Evolutionary conservation across 92 coral and sea anemone species (phyloP), one percentile per base, ranked within the genome.

Genomic region (Pocillopora meandrina): DNA sequence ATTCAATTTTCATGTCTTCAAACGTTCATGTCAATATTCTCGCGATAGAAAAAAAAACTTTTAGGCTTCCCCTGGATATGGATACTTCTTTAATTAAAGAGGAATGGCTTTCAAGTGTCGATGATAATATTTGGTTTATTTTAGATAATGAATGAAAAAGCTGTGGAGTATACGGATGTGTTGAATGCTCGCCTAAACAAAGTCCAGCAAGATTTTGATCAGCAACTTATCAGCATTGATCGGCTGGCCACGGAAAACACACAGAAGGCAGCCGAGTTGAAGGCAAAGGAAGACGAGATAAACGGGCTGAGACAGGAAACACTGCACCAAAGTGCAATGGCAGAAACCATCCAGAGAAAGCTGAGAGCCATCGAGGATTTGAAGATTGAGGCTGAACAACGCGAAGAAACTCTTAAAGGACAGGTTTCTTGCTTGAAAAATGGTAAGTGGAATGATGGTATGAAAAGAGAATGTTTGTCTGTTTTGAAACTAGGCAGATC

Each of bases 231-330:
- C 95, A 95, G 92, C 90, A 93, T 95, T 74, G 98, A 95, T 86
- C 98, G 93, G 69, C 92, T 95, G 57, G 98, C 98, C 16, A 85
- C 95, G n/a, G 98, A 95, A 77, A 95, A 95, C 68, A 91, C 98
- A 5, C 98, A 95, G 80, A 95, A 95, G 61, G 95, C 97, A 52
- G 95, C 98, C 13, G 99, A 97, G 84, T 90, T 97, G 66, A 97
- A 97, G 81, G 97, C 98, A 56, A 94, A 95, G 75, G 99, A 97
- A 91, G 99, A 97, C 62, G 98, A 97, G 77, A 97, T 97, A 76
- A 97, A 88, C 66, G 88, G 88, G 60, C 89, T 97, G 56, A 97
- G 94, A 85, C 99, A 97, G 75, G 99, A 97, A 88, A 91, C 97
- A 26, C 91, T 94, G 20, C 84, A 96, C 52, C 87, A 92, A 85